Evolutionary conservation across 2,113 vertebrate genomes (phyloP).

Genomic region (Mohoua ochrocephala): DNA sequence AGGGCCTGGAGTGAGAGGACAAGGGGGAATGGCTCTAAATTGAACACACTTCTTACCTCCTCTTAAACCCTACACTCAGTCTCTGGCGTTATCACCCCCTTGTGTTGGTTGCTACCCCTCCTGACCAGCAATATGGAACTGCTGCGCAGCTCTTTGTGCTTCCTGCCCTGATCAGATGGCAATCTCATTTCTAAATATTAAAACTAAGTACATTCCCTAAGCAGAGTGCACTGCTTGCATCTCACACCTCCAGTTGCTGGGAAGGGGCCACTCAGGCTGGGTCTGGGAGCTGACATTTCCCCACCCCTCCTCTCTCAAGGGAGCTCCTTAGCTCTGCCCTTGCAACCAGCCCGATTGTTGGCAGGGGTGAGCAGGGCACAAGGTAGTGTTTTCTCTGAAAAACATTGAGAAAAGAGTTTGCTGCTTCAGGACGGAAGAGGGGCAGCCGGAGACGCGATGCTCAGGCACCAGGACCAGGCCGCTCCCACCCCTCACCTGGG

Average conservation of each 20-base stretch:
- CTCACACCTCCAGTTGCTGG: not conserved
- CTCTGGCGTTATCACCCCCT: not conserved
- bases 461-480: not conserved
- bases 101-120: not conserved
- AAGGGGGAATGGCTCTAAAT: not conserved
- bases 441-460: not conserved
- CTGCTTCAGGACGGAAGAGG: not conserved
- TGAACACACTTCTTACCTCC: not conserved
- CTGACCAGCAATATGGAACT: not conserved
- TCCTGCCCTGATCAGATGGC: not conserved
- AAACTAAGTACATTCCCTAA: not conserved
- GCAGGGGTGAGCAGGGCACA: not conserved
- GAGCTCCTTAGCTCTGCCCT: not conserved
- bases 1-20: rapidly evolving
- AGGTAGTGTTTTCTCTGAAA: not conserved
- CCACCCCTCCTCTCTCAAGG: not conserved
- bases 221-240: not conserved
- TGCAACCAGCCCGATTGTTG: not conserved
- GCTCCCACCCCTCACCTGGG: not conserved
- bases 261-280: not conserved
- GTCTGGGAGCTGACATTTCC: not conserved
- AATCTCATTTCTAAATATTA: not conserved
- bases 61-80: not conserved
- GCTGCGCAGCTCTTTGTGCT: not conserved
- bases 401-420: not conserved